Percentiles rank a stretch among this genome's conserved stretches.
phyloP scores from a whole-genome alignment of 2,797 vertebrate species.

The Myotis myotis region DNA sequence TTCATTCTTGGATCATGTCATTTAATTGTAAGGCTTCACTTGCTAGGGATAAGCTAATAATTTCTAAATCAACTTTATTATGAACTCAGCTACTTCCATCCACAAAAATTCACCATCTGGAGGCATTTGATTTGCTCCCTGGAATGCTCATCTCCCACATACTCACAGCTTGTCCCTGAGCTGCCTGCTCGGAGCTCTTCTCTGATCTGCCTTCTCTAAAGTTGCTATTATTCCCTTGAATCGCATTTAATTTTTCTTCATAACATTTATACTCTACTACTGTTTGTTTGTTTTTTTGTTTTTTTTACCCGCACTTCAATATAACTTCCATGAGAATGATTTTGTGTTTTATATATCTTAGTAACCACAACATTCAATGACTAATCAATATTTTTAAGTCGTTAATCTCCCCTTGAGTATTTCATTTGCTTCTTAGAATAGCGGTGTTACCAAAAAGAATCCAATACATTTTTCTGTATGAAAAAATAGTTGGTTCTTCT shows the following conservation, averaged over 20 bases:
- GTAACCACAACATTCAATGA: neutral
- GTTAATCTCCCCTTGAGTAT: neutral
- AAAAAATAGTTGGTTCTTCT: neutral
- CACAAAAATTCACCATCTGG: neutral
- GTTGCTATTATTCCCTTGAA: neutral
- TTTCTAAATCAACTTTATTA: neutral
- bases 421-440: neutral
- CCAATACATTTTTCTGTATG: neutral
- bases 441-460: neutral
- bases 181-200: neutral
- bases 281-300: neutral
- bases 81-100: neutral
- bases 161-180: neutral
- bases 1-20: neutral
- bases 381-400: neutral
- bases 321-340: neutral
- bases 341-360: neutral
- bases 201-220: neutral
- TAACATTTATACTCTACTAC: neutral
- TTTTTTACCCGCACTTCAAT: neutral
- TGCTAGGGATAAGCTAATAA: neutral
- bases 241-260: neutral
- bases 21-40: neutral
- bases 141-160: neutral
- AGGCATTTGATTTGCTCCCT: neutral